Evolutionary conservation across 2,888 invertebrate species (phyloP), one percentile per base, ranked within the genome.

Genomic region (Xanthia togata): DNA sequence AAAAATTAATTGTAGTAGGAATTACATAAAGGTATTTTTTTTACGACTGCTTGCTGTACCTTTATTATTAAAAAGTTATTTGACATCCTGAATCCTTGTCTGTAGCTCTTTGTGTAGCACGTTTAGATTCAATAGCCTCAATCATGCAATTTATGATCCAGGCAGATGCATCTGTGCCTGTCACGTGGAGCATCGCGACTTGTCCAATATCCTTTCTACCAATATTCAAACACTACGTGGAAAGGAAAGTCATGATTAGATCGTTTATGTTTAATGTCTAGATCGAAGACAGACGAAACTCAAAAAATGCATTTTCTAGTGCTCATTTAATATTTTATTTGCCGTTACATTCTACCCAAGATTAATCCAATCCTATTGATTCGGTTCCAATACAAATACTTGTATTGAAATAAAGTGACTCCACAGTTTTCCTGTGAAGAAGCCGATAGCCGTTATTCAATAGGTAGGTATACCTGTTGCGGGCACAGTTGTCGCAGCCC

Each of bases 401-500:
- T 1, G 4, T 71, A n/a, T n/a, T n/a, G n/a, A n/a, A n/a, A n/a
- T n/a, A 50, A 83, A 53, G 20, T 41, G 26, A 74, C 88, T 88
- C 88, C 62, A 88, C 55, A 82, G 80, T 68, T 87, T 88, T 59
- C 63, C 73, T 88, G 74, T 76, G 69, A 70, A 76, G 38, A 44
- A 79, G 57, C 62, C 64, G 81, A 81, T 67, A 74, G 78, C 82
- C 87, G 85, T 84, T 86, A 89, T 79, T 80, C 81, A 84, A 87
- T 82, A 81, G 77, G 70, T 77, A 84, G 68, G 75, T 79, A 78
- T 84, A 87, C 81, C 86, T 88, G 87, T 89, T 83, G 77, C 88
- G 71, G 81, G 81, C 81, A 86, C 84, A 85, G 85, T 87, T 87
- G 88, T 90, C 81, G 79, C 85, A 86, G 81, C 88, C 85, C 88